Percentiles rank a stretch among this genome's conserved stretches.
Conservation (phyloP, 2,113 vertebrate genomes). For the Dromiciops gliroides region DNA sequence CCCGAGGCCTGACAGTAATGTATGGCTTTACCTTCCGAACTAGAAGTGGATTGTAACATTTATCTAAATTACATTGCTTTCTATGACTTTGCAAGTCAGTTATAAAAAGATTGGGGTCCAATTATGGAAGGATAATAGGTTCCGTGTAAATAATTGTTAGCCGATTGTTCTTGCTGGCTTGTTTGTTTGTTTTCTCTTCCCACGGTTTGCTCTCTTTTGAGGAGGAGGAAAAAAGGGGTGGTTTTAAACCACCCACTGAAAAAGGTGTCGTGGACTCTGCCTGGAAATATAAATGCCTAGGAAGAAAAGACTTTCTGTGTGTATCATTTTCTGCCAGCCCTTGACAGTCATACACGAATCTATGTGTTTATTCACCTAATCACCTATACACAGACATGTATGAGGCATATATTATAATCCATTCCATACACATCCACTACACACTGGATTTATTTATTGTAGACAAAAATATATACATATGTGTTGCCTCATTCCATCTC, state of each 20-base stretch:
- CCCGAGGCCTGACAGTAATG: constrained; percentile 76
- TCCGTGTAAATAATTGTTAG: constrained; percentile 73
- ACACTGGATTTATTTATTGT: not conserved
- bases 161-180: not conserved
- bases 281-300: not conserved
- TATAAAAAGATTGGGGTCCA: constrained; percentile 79
- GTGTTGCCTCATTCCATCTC: not conserved
- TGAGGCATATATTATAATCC: not conserved
- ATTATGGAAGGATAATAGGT: constrained; percentile 75
- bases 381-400: not conserved
- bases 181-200: constrained; percentile 44
- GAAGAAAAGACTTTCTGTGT: not conserved
- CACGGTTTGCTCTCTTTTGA: not conserved
- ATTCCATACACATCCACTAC: not conserved
- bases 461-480: not conserved
- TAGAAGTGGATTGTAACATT: constrained; percentile 79
- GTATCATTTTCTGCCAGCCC: not conserved
- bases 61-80: constrained; percentile 84
- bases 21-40: constrained; percentile 80
- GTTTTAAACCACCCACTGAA: not conserved
- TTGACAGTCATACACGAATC: not conserved
- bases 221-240: not conserved
- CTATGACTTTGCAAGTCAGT: constrained; percentile 82
- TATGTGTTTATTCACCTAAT: not conserved
- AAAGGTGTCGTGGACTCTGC: not conserved